Conservation (phyloP, 2,113 vertebrate species). For the Stigmatopora argus region DNA sequence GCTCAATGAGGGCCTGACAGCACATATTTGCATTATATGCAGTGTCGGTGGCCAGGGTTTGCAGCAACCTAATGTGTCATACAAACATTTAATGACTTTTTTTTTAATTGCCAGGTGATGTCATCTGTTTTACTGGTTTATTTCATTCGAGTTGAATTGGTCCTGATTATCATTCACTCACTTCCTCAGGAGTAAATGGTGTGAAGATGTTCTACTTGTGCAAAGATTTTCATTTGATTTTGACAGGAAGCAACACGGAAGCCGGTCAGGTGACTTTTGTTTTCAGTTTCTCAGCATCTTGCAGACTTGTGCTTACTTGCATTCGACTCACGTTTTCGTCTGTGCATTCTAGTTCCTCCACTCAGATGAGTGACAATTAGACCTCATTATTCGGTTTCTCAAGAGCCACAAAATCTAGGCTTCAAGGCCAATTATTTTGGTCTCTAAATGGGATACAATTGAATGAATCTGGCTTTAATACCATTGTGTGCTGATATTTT, state of each 20-base stretch:
- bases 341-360: not conserved
- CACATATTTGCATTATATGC: not conserved
- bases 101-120: not conserved
- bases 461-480: not conserved
- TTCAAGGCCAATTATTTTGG: not conserved
- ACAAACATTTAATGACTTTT: not conserved
- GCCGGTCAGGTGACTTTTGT: conserved; percentile 10
- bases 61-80: not conserved
- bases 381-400: not conserved
- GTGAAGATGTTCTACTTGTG: not conserved
- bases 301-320: not conserved
- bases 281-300: not conserved
- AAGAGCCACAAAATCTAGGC: not conserved
- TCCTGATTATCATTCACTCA: too few species aligned
- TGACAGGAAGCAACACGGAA: not conserved
- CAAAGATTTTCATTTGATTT: not conserved
- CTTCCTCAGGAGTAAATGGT: not conserved
- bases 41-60: not conserved
- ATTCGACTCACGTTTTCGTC: not conserved
- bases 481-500: too few species aligned
- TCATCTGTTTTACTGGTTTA: not conserved
- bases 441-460: not conserved
- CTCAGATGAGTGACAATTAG: not conserved
- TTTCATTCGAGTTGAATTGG: not conserved
- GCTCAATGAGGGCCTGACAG: not conserved